These are phyloP conservation scores for Mythimna lalbum DNA, from an alignment of 2,888 invertebrate genomes.

Conservation along the genomic window DNA sequence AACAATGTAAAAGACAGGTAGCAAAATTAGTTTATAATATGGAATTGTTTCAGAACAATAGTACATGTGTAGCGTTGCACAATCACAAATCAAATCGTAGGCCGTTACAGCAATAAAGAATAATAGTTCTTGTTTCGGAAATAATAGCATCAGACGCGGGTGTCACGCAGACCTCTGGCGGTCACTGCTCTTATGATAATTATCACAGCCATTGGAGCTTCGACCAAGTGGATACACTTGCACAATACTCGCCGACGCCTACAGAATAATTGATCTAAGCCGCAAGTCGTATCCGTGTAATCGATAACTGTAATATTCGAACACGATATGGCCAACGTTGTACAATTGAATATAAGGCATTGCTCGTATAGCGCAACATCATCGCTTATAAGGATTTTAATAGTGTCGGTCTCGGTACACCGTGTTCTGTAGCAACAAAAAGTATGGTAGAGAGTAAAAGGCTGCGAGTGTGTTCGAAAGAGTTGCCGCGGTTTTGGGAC, in stretches of 20 bases:
- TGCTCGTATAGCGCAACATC: constrained; percentile 43
- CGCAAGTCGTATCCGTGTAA: constrained; percentile 67
- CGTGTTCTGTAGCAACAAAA: neutral
- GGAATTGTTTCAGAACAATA: constrained; percentile 61
- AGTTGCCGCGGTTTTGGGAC: too few relatives aligned
- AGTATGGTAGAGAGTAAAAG: neutral
- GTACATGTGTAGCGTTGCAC: constrained; percentile 51
- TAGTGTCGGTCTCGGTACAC: constrained; percentile 12
- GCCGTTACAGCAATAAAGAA: constrained; percentile 71
- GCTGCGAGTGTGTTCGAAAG: too few relatives aligned
- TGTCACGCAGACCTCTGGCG: constrained; percentile 78
- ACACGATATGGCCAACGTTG: constrained; percentile 38
- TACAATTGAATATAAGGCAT: constrained; percentile 32
- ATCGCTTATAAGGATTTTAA: constrained; percentile 20
- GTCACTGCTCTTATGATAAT: constrained; percentile 78
- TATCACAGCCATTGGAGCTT: constrained; percentile 70
- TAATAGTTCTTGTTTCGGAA: constrained; percentile 76
- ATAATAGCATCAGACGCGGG: constrained; percentile 71
- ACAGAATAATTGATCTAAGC: constrained; percentile 68
- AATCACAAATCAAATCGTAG: constrained; percentile 65
- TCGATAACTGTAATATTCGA: constrained; percentile 64
- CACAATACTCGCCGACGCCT: constrained; percentile 74
- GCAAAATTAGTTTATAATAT: constrained; percentile 51
- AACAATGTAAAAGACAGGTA: constrained; percentile 49
- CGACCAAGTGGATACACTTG: constrained; percentile 76